Base-by-base conservation (phyloP, 2,113 vertebrate species). In the Psittacula cyanocephala region DNA sequence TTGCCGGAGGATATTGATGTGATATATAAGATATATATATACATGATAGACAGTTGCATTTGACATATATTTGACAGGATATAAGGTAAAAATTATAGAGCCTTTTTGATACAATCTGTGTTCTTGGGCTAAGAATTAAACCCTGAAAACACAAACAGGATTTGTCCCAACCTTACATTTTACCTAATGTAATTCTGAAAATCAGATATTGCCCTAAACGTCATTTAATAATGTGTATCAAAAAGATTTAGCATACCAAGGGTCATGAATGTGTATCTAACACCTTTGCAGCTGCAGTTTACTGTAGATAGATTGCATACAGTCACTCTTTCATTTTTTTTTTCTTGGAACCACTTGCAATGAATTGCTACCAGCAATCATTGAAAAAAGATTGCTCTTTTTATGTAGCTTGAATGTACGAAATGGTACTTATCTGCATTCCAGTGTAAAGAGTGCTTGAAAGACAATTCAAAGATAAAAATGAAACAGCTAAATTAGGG, bases 331-430 rank as follows among this genome's bases (percentile, higher is more conserved):
- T 87, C 75, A 19, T 89, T 94, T 88, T 86, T 91, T 91, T 88
- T 85, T 59, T 50, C 74, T 91, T 92, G 65, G 92, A 96, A 94
- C 89, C 31, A 29, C 92, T 97, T 86, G 85, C 95, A 96, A 82
- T 91, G 88, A 96, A 97, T 88, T 95, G 92, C 97, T 98, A 97
- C 97, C 3, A 4, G 93, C 39, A 4, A 96, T 96, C 95, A 93
- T 97, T 98, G 95, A 98, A 97, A 97, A 97, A 96, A 96, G 94
- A 97, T 97, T 96, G 96, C 91, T 96, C 81, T 80, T 96, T 98
- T 97, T 97, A 97, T 94, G 90, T 97, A 89, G 93, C 95, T 95
- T 76, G 92, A 95, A 97, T 97, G 93, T 96, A 93, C 84, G 95
- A 97, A 97, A 93, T 64, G 71, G 86, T 94, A 85, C 96, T 97